Base-by-base conservation (phyloP, 1,140 invertebrate species). In the Penaeus japonicus region DNA sequence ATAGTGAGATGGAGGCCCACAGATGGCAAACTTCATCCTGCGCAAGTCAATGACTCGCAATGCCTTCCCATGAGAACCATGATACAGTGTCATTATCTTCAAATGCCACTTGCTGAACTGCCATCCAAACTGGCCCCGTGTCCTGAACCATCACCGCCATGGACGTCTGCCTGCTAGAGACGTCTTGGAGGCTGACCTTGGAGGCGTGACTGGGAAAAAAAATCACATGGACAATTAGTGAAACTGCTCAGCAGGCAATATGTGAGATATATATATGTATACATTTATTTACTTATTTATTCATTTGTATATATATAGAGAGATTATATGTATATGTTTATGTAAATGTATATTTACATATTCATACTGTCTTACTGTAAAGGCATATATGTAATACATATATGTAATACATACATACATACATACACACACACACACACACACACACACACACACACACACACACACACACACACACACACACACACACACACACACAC, bases 1-100 rank as follows among this genome's bases (percentile, higher is more conserved):
- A 7, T 12, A 47, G 10, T 47, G 47, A 47, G 47, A 47, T 47
- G 47, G 47, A 73, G 22, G 35, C 35, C 70, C 35, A 32, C 70
- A 73, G 70, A 30, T 22, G 70, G 70, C 70, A 73, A 73, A 32
- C 47, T 73, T 73, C 70, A 73, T 73, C 70, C 70, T 73, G 70
- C 70, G 35, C 70, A 73, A 73, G 70, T 32, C 35, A 24, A 73
- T 32, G 27, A 73, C 35, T 15, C 35, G 70, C 27, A 73, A 73
- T n/a, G 47, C 47, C 47, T 47, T 47, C 47, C 47, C 47, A 47
- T 47, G 47, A 47, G 47, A 47, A 73, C 70, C n/a, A n/a, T 73
- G 24, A 73, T 73, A 32, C 70, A 73, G 70, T 73, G 70, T 73
- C 35, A 73, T 73, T 30, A 32, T 30, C 18, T 27, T 73, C 70